phyloP scores from a whole-genome alignment of 2,888 invertebrate genomes.

The Zonitis immaculata region DNA sequence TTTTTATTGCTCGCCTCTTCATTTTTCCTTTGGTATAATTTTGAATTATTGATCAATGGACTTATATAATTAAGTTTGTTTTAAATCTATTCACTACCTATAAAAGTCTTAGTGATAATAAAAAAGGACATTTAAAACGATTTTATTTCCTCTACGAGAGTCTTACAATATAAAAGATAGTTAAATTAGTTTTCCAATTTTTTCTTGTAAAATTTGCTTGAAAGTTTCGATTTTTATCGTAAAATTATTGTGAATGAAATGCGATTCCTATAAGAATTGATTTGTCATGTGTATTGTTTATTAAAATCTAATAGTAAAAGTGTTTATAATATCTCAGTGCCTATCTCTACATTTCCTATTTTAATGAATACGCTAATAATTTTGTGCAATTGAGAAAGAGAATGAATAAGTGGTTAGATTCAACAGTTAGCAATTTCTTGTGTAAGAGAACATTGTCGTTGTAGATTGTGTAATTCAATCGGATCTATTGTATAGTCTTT shows the following conservation, averaged over 20 bases:
- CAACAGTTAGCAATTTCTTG: constrained; percentile 24
- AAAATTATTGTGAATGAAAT: neutral
- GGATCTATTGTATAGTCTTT: constrained; percentile 47
- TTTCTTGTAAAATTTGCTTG: neutral
- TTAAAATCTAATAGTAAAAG: neutral
- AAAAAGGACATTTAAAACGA: neutral
- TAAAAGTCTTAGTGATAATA: neutral
- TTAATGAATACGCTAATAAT: neutral
- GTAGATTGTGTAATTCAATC: constrained; percentile 44
- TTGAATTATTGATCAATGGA: no score
- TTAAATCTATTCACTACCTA: no score
- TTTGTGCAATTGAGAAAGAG: neutral
- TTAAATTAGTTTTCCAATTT: neutral
- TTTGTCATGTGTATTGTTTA: constrained; percentile 1
- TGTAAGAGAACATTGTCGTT: neutral
- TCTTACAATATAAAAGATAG: neutral
- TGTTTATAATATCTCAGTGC: neutral
- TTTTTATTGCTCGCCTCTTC: no score
- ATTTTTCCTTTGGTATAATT: no score
- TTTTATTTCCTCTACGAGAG: neutral
- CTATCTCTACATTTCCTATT: neutral
- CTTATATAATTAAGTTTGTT: no score
- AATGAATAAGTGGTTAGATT: neutral
- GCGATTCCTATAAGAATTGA: neutral
- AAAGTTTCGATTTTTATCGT: neutral